phyloP scores from a whole-genome alignment of 2,797 vertebrate species.

The Helarctos malayanus region DNA sequence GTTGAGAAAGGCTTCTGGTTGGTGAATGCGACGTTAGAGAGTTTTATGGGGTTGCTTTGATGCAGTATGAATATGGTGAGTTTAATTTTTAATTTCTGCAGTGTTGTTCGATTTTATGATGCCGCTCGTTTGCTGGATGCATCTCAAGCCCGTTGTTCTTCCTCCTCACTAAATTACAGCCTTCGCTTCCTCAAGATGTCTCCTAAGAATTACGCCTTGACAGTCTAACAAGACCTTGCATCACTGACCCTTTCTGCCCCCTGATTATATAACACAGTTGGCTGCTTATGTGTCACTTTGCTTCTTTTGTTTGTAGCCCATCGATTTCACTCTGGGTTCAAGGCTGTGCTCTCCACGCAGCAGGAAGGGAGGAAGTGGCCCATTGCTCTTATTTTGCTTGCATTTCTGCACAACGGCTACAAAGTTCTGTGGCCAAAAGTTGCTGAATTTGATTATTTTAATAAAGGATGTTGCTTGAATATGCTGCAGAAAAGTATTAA shows the following conservation, averaged over 20 bases:
- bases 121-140: slow-evolving; percentile 10
- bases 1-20: slow-evolving; percentile 36
- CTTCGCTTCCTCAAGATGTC: slow-evolving; percentile 48
- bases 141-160: not conserved
- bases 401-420: not conserved
- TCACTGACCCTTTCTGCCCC: slow-evolving; percentile 1
- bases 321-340: not conserved
- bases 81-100: slow-evolving; percentile 71
- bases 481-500: not conserved
- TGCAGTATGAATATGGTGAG: not conserved
- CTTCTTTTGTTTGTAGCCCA: not conserved
- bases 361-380: slow-evolving; percentile 34
- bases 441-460: slow-evolving; percentile 13
- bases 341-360: not conserved
- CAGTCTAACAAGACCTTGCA: slow-evolving; percentile 15
- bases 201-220: slow-evolving; percentile 62
- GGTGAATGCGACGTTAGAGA: not conserved
- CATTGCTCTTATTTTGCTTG: not conserved
- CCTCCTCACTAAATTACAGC: slow-evolving; percentile 60
- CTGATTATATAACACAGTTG: slow-evolving; percentile 35
- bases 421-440: not conserved
- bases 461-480: not conserved
- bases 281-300: not conserved
- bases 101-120: slow-evolving; percentile 55
- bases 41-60: slow-evolving; percentile 41